Base-by-base conservation (phyloP, 2,888 invertebrate genomes). In the Netelia melanura region DNA sequence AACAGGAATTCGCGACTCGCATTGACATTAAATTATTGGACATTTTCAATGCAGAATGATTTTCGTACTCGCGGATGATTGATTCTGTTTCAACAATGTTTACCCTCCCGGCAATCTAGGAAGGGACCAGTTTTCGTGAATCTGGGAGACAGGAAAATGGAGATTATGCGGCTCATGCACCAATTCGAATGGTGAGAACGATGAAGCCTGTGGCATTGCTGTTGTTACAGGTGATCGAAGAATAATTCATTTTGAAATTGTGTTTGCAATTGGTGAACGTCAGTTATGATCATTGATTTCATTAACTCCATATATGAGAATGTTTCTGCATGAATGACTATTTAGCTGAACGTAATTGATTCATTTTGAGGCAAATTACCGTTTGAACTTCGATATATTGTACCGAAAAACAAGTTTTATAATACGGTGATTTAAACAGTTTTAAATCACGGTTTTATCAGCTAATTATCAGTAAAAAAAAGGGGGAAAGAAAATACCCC, bases 401-500 rank as follows among this genome's bases (percentile, higher is more conserved):
- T 48, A 56, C 25, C 70, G 68, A 68, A 72, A 38, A 56, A 54
- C 61, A 52, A 58, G 17, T 56, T 17, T n/a, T 21, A 56, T 56
- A 56, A 17, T 10, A 14, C 14, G 11, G 14, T 11, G 48, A 48
- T 11, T 14, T 48, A 48, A 58, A 77, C 44, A 62, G 62, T 68
- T 78, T 74, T 74, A 65, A 64, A 54, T 61, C 44, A 71, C 71
- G 52, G 54, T 48, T 78, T 68, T 71, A 79, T 82, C 79, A 38
- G 75, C 71, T 80, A 85, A 85, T 85, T 82, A 85, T 85, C 75
- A 44, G 25, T 17, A 10, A 44, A 65, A 80, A 72, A 54, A 52
- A 11, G 44, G 10, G 21, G 21, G 43, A 58, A 9, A 23, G 68
- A 65, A 84, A 77, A 77, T 65, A 52, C 54, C 23, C 9, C 23